Conservation (phyloP, 53 echinoderm and acorn worm genomes). For the Apostichopus leukothele region DNA sequence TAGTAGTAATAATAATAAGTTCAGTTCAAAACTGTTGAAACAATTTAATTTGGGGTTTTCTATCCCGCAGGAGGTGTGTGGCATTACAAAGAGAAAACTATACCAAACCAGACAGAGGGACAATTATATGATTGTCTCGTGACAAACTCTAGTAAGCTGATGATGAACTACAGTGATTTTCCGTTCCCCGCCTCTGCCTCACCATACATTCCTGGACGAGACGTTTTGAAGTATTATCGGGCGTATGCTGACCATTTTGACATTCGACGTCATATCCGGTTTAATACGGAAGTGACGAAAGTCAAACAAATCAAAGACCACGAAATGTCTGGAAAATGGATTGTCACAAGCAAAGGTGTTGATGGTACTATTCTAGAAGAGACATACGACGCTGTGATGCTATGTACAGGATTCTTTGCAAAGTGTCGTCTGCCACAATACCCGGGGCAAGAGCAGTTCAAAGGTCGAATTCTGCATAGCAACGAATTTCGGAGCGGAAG, state of each 20-base stretch:
- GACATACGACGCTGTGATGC: conserved; percentile 77
- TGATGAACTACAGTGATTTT: conserved; percentile 75
- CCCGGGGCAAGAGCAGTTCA: conserved; percentile 68
- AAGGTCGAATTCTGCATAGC: conserved; percentile 78
- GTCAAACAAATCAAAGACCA: conserved; percentile 67
- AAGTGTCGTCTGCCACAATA: conserved; percentile 58
- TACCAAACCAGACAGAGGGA: conserved; percentile 40
- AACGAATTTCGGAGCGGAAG: conserved; percentile 70
- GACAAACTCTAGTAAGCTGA: conserved; percentile 77
- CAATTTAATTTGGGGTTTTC: no score
- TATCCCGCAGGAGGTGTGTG: conserved; percentile 58
- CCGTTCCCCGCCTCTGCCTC: conserved; percentile 60
- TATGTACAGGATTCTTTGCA: conserved; percentile 68
- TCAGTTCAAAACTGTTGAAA: no score
- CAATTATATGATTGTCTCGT: conserved; percentile 63
- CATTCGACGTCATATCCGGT: conserved; percentile 69
- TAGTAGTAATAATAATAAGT: no score
- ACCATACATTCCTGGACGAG: conserved; percentile 49
- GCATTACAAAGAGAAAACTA: conserved; percentile 42
- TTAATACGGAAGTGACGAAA: conserved; percentile 66
- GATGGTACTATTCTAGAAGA: conserved; percentile 42
- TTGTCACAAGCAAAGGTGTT: conserved; percentile 49
- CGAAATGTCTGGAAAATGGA: conserved; percentile 71
- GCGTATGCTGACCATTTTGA: conserved; percentile 69
- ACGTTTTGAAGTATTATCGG: conserved; percentile 60